Base-by-base conservation (phyloP, 1,140 invertebrate species). In the Antheraea mylitta region DNA sequence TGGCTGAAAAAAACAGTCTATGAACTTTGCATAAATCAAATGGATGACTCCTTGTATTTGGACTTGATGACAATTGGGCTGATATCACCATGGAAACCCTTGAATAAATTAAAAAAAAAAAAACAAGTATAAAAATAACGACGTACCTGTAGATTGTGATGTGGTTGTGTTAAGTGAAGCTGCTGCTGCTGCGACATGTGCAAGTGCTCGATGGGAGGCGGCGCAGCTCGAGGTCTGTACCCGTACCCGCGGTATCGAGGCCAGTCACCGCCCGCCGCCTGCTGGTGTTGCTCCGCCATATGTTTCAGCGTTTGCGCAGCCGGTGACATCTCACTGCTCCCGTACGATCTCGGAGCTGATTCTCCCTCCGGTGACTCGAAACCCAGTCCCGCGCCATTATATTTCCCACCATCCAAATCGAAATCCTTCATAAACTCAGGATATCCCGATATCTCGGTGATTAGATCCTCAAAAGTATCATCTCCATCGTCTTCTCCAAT, bases 261-360 rank as follows among this genome's bases (percentile, higher is more conserved):
- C 86, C 84, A 85, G 73, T 89, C 87, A 4, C 82, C 89, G 36
- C 83, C 86, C 30, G 83, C 80, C 53, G 85, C 98, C 89, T 98
- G 97, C 89, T 98, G 97, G 86, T 99, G 98, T 83, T 99, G 98
- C 82, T 98, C 97, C 6, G 98, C 98, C 97, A 98, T 98, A 79
- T 98, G 97, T 86, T 98, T 98, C 11, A 99, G 92, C 0, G 97
- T 98, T 91, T 98, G 97, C 4, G 98, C 98, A 0, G 98, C 98
- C 8, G 97, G 96, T 67, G 96, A 97, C 83, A 96, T 93, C 80
- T 97, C 96, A 0, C 90, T 90, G 18, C 83, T 88, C 13, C 82
- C 87, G 64, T 92, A 88, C 10, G 88, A 85, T 22, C 92, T 82
- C 58, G 86, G 78, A 11, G 86, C 82, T 0, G 94, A 94, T 71